Evolutionary conservation across 2,113 vertebrate genomes (phyloP).

Genomic region (human): GRCh38 chr1:245919001-245919500

Average conservation of each 20-base stretch:
- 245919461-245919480: background rate
- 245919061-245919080: background rate
- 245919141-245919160: background rate
- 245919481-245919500: background rate
- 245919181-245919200: background rate
- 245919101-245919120: background rate
- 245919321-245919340: background rate
- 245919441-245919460: background rate
- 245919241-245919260: background rate
- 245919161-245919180: background rate
- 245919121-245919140: background rate
- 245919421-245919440: background rate
- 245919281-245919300: background rate
- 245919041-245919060: background rate
- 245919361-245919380: rapidly evolving
- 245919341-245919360: rapidly evolving
- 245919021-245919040: background rate
- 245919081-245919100: background rate
- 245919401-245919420: no score
- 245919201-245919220: background rate
- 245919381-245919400: rapidly evolving
- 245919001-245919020: slow-evolving; percentile 5
- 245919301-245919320: background rate
- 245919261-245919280: background rate
- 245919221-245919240: background rate